Percentiles rank a stretch among this genome's conserved stretches.
Evolutionary conservation across 2,888 invertebrate genomes (phyloP).

Genomic region (Thera obeliscata): DNA sequence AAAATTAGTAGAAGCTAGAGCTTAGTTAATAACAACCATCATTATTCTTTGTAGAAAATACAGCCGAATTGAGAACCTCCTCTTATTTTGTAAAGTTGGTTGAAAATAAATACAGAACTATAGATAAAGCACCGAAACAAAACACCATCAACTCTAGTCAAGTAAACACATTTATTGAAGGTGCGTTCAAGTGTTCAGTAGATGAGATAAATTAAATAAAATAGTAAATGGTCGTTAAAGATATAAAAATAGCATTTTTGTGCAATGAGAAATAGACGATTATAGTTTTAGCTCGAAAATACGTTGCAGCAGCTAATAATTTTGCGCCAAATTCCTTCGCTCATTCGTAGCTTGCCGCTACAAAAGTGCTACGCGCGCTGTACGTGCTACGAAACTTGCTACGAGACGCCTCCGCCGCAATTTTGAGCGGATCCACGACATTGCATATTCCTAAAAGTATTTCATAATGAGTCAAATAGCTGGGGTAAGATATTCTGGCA

Average conservation of each 20-base stretch:
- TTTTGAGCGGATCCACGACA: constrained; percentile 12
- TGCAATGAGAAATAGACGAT: neutral
- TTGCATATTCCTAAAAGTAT: constrained; percentile 19
- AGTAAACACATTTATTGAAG: no score
- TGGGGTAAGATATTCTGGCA: neutral
- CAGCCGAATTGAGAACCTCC: no score
- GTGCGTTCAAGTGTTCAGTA: no score
- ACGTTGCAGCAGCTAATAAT: constrained; percentile 3
- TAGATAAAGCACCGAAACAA: no score
- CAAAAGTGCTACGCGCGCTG: constrained; percentile 23
- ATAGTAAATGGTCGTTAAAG: no score
- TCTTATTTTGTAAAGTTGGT: no score
- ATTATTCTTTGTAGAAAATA: no score
- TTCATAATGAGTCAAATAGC: constrained; percentile 9
- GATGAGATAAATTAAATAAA: neutral
- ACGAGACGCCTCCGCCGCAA: constrained; percentile 11
- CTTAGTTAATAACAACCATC: no score
- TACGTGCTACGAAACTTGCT: constrained; percentile 24
- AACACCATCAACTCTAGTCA: no score
- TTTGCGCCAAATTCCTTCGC: constrained; percentile 6
- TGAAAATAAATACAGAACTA: no score
- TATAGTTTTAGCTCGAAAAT: neutral
- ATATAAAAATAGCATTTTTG: neutral
- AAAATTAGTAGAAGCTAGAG: no score
- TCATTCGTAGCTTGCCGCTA: constrained; percentile 22